Base-by-base conservation (phyloP, 2,888 invertebrate species). In the Proisotoma minuta region DNA sequence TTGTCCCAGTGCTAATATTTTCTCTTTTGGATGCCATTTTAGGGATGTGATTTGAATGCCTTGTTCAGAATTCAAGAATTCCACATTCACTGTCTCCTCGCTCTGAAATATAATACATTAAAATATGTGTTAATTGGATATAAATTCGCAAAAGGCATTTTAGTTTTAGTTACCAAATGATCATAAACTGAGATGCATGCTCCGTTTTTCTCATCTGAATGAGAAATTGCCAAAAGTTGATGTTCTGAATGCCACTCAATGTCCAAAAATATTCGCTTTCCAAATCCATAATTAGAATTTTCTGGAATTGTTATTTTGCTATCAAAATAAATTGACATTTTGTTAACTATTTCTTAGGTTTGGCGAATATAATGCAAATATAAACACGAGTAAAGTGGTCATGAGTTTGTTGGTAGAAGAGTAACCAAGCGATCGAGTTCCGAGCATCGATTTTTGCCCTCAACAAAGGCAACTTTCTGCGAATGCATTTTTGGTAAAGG, bases 21-120 rank as follows among this genome's bases (percentile, higher is more conserved):
- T 85, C 75, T 87, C 84, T 56, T 85, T 85, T 0, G 96, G 94
- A 79, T 97, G 96, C 96, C 97, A 97, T 2, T 85, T 83, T 34
- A 93, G 77, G 1, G 88, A 85, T 18, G 90, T 88, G 0, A 89
- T 88, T 81, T 91, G 91, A 57, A 88, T 87, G 18, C 87, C 85
- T 24, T 86, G 78, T 75, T 90, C 85, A 49, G 85, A 84, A 1
- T 89, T 87, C n/a, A 8, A 10, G 78, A 87, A 87, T 57, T 87
- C 87, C 40, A 89, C 84, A 75, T 88, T 89, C 70, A 84, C 84
- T 63, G 89, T 78, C 12, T 86, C 83, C 75, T 87, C 85, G 3
- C 90, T 91, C 87, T 91, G 47, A 40, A 47, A 59, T 52, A 49
- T 54, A 51, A 52, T 49, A 39, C 39, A n/a, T n/a, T n/a, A n/a